A percentile compares a stretch with the other conserved stretches of the same genome.
phyloP scores from a whole-genome alignment of 2,888 invertebrate genomes.

The Drosophila pegasa region DNA sequence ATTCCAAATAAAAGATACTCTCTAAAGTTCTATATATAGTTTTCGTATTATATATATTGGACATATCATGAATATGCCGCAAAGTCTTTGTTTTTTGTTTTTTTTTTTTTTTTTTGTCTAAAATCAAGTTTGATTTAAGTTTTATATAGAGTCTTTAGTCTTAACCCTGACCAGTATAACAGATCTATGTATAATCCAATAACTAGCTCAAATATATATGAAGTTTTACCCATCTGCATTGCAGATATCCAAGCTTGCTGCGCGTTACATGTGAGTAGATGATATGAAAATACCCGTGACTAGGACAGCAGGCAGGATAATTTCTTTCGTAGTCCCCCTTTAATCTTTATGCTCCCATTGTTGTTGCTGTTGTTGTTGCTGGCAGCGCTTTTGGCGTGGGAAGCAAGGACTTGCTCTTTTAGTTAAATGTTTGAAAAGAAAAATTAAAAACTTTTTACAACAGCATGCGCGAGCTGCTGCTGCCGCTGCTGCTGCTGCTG shows the following conservation, averaged over 20 bases:
- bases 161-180: no score
- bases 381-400: conserved; percentile 32
- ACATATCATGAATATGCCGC: no score
- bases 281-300: neutral
- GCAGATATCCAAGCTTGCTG: neutral
- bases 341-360: conserved; percentile 8
- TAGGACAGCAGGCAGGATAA: conserved; percentile 47
- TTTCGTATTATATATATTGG: no score
- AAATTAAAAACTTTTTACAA: conserved; percentile 81
- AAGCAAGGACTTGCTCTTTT: conserved; percentile 71
- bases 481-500: conserved; percentile 13
- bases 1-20: no score
- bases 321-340: conserved; percentile 30
- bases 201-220: neutral
- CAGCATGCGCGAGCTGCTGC: conserved; percentile 63
- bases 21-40: no score
- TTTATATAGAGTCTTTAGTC: no score
- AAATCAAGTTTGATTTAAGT: no score
- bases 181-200: no score
- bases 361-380: conserved; percentile 24
- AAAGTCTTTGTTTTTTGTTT: no score
- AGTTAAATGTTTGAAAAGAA: conserved; percentile 81
- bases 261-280: neutral
- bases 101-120: no score
- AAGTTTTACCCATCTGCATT: no score